These are phyloP conservation scores for Melinaea menophilus DNA, from an alignment of 2,888 invertebrate genomes.

Conservation along the genomic window DNA sequence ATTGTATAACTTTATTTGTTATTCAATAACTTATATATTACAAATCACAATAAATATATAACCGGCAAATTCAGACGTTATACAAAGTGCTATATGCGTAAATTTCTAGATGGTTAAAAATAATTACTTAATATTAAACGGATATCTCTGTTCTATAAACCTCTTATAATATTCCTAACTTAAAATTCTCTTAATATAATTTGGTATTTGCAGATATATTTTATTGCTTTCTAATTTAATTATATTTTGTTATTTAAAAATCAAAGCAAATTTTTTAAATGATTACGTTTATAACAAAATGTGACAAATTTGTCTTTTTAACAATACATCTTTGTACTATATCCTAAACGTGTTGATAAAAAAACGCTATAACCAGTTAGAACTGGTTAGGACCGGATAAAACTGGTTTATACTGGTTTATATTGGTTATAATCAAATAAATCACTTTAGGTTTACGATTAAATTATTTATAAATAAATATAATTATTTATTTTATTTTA, in stretches of 20 bases:
- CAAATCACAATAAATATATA: constrained; percentile 37
- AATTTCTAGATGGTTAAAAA: not conserved
- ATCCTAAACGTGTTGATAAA: too few relatives aligned
- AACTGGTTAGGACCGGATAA: too few relatives aligned
- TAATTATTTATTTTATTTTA: too few relatives aligned
- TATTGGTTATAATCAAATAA: not conserved
- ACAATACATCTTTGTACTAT: constrained; percentile 11
- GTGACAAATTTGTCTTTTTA: too few relatives aligned
- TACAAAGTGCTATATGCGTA: not conserved
- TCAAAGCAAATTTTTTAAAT: too few relatives aligned
- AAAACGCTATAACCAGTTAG: too few relatives aligned
- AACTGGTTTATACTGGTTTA: not conserved
- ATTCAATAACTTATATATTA: constrained; percentile 48
- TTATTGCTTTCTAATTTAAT: constrained; percentile 1
- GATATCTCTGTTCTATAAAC: too few relatives aligned
- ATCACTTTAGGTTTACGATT: too few relatives aligned
- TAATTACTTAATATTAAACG: not conserved
- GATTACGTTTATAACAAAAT: not conserved
- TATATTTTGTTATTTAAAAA: too few relatives aligned
- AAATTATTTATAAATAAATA: too few relatives aligned
- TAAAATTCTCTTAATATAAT: not conserved
- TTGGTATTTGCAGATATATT: not conserved
- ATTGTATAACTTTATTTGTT: constrained; percentile 55
- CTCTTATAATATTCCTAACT: too few relatives aligned
- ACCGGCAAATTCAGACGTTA: constrained; percentile 21